Evolutionary conservation across 2,113 vertebrate genomes (phyloP), one percentile per base, ranked within the genome.

Genomic region (Lontra canadensis): DNA sequence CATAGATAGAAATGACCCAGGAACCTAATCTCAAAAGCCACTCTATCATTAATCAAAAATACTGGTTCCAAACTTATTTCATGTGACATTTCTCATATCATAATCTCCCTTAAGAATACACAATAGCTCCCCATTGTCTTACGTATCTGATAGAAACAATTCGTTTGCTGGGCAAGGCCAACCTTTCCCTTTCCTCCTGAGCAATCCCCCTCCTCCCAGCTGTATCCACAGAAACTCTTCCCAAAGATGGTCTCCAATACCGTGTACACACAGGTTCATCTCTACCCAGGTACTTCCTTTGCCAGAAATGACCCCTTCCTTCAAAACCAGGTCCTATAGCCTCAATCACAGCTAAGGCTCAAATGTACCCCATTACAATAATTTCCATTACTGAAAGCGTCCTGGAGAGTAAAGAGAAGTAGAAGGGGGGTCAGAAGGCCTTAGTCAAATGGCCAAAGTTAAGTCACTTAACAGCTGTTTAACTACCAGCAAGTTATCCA

Each of bases 41-140:
- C 73, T 95, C 76, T 92, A 92, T 73, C 79, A 95, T 81, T 55
- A 76, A 95, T 74, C 39, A 88, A 91, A 94, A 91, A 87, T 52
- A 23, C 39, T 78, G 18, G 57, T 79, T 92, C 71, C 59, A 95
- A 85, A 85, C 34, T 84, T 84, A 63, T n/a, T 94, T 89, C 0
- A 6, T 78, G 69, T 67, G 89, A 89, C 76, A 88, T 73, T 84
- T 92, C 94, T 94, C 63, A 85, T 59, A 92, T 63, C 83, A 95
- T 82, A 87, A 29, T 87, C 89, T 92, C 65, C 55, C 49, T 89
- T 49, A 20, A 90, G 78, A 95, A 74, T 44, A 83, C 49, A 78
- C 0, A 74, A 6, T 6, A 80, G 65, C 31, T 93, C 59, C 91
- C 76, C 44, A 76, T 52, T 84, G 20, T 59, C 73, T 14, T 95